phyloP scores from a whole-genome alignment of 2,113 vertebrate species.

The Phrynocephalus versicolor region DNA sequence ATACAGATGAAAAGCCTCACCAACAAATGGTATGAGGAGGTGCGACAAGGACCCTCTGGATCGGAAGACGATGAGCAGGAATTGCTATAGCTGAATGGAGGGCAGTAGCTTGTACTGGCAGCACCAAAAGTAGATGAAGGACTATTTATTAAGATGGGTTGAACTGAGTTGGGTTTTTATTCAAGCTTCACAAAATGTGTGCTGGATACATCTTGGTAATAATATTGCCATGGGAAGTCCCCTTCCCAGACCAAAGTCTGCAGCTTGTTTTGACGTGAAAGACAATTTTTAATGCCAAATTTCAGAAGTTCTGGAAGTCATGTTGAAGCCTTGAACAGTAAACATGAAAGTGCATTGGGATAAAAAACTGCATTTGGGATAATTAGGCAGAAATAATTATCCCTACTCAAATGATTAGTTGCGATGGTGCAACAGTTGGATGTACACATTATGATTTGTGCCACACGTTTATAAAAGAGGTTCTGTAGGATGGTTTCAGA shows the following conservation, averaged over 20 bases:
- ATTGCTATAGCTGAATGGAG: conserved; percentile 76
- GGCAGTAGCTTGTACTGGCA: neutral
- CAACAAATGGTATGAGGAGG: conserved; percentile 99
- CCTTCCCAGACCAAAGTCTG: fast-evolving
- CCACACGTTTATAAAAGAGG: conserved; percentile 32
- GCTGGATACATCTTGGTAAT: neutral
- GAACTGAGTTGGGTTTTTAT: fast-evolving
- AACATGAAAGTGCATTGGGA: neutral
- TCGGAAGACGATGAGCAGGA: conserved; percentile 96
- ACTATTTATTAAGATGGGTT: neutral
- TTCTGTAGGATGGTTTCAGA: conserved; percentile 23
- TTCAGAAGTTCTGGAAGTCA: neutral
- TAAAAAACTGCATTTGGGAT: neutral
- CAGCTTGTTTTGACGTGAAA: neutral
- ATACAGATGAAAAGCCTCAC: conserved; percentile 99
- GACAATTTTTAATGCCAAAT: neutral
- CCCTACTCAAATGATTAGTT: too few species aligned
- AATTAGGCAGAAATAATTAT: neutral
- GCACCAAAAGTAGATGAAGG: neutral
- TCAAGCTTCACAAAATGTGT: fast-evolving
- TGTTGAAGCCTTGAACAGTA: neutral
- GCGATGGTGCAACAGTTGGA: neutral
- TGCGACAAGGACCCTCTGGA: conserved; percentile 94
- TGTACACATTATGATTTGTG: neutral
- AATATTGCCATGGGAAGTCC: neutral